Evolutionary conservation across 2,888 invertebrate genomes (phyloP).

Genomic region (Neoscelio sp.): DNA sequence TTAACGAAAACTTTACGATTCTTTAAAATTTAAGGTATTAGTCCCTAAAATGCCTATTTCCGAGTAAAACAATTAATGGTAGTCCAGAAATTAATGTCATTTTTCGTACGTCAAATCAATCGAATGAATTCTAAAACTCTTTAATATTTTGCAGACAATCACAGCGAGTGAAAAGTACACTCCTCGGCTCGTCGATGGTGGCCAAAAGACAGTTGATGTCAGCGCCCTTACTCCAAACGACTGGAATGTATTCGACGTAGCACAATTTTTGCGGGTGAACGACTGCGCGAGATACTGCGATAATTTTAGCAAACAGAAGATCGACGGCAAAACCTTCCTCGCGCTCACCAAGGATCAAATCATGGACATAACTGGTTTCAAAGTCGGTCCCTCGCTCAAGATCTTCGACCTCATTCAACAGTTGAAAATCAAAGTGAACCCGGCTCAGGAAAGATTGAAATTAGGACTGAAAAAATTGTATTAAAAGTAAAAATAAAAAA

Average conservation of each 20-base stretch:
- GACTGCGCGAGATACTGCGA: slow-evolving; percentile 88
- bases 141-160: slow-evolving; percentile 80
- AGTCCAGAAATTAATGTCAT: too few species aligned
- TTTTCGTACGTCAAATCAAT: too few species aligned
- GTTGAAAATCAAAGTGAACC: slow-evolving; percentile 93
- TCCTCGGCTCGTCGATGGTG: slow-evolving; percentile 84
- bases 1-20: too few species aligned
- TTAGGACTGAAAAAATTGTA: slow-evolving; percentile 87
- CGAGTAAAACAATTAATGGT: too few species aligned
- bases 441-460: slow-evolving; percentile 88
- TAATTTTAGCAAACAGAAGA: slow-evolving; percentile 86
- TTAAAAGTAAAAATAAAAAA: too few species aligned
- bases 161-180: slow-evolving; percentile 84
- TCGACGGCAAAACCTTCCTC: slow-evolving; percentile 92
- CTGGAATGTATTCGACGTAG: slow-evolving; percentile 95
- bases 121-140: too few species aligned
- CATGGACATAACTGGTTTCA: slow-evolving; percentile 94
- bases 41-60: too few species aligned
- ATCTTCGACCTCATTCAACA: slow-evolving; percentile 96
- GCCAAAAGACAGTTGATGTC: slow-evolving; percentile 84
- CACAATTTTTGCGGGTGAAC: slow-evolving; percentile 94
- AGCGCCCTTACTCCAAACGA: slow-evolving; percentile 86
- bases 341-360: slow-evolving; percentile 95
- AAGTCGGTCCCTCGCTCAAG: slow-evolving; percentile 97
- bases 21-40: too few species aligned